Base-by-base conservation (phyloP, 2,113 vertebrate genomes). In the Pholis gunnellus region DNA sequence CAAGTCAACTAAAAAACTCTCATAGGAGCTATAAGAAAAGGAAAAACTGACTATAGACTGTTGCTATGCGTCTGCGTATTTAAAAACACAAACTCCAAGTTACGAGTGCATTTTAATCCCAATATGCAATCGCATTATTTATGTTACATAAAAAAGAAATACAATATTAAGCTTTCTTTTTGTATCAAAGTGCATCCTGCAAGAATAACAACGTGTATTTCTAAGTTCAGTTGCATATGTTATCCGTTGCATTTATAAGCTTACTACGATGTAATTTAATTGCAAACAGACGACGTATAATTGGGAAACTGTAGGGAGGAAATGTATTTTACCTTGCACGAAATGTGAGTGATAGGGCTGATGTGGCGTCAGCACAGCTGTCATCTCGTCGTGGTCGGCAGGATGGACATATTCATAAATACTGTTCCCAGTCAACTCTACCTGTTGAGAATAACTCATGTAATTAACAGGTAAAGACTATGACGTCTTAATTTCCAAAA, bases 371-470 rank as follows among this genome's bases (percentile, higher is more conserved):
- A 99, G 96, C 40, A 99, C 98, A 0, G 98, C 98, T 0, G 98
- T 99, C 98, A 99, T 99, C 94, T 99, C 98, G 0, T 99, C 98
- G 9, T 99, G 98, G 89, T 99, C 98, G 1, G 98, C 98, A 0
- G 98, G 98, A 82, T 99, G 98, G 85, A 99, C 98, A 80, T 99
- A 99, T 68, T 99, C 98, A 36, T 98, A 99, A 95, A 99, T 99
- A 89, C 98, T 99, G 79, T 99, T 99, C 88, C 98, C 98, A n/a
- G 98, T 99, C 95, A 99, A 95, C 94, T 99, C 98, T 97, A 99
- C 98, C 98, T 99, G 97, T 95, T 94, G 95, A 94, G 93, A 95
- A 91, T 38, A 92, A 77, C 85, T 83, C 75, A 72, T 72, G 79
- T 91, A 75, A 89, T 79, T 46, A 85, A 79, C 54, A 29, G 40